Evolutionary conservation across 1,140 invertebrate species (phyloP).

Genomic region (Anthonomus grandis): DNA sequence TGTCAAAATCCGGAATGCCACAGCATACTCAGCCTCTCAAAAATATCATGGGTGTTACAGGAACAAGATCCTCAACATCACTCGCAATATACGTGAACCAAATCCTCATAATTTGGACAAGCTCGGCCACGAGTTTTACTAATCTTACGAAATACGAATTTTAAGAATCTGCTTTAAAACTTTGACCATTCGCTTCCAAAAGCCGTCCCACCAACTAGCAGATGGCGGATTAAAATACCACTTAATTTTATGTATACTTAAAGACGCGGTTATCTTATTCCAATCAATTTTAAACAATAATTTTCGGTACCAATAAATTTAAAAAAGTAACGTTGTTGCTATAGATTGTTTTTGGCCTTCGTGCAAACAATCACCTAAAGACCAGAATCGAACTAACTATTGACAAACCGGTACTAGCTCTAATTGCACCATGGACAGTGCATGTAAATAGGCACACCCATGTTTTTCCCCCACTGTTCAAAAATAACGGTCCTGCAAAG

Average conservation of each 20-base stretch:
- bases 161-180: slow-evolving; percentile 37
- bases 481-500: too few species aligned
- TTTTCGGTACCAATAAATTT: slow-evolving; percentile 32
- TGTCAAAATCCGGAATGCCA: slow-evolving; percentile 13
- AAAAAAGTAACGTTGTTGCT: too few species aligned
- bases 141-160: too few species aligned
- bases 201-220: slow-evolving; percentile 44
- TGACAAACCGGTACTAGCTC: too few species aligned
- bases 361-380: too few species aligned
- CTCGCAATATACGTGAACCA: slow-evolving; percentile 42
- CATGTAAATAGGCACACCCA: too few species aligned
- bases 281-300: slow-evolving; percentile 35
- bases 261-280: slow-evolving; percentile 15
- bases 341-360: too few species aligned
- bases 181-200: slow-evolving; percentile 40
- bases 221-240: slow-evolving; percentile 47
- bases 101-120: slow-evolving; percentile 36
- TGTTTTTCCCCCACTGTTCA: too few species aligned
- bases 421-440: too few species aligned
- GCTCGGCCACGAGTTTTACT: slow-evolving; percentile 34
- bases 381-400: too few species aligned
- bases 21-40: not conserved
- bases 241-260: slow-evolving; percentile 23
- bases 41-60: slow-evolving; percentile 21
- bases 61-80: slow-evolving; percentile 26